Evolutionary conservation across 2,888 invertebrate genomes (phyloP), one percentile per base, ranked within the genome.

Genomic region (Dyspetes luteomarginatus): DNA sequence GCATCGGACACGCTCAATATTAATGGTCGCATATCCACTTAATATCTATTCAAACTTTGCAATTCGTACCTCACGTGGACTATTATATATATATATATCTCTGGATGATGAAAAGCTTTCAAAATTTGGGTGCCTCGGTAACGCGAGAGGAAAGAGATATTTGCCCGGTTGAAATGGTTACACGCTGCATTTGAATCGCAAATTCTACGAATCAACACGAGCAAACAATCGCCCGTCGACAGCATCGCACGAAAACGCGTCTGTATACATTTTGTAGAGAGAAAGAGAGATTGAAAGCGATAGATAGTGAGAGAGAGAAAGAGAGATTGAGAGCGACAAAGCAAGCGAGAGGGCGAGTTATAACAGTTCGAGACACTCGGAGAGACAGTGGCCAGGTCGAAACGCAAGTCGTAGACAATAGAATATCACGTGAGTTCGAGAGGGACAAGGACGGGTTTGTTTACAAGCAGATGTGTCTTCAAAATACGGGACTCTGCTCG

Each of bases 171-270:
- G 48, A 48, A 19, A 48, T 48, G 48, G 17, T 48, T 48, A 15
- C 48, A 48, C 28, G 24, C 12, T 64, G 64, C 17, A 64, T 74
- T 65, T 65, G 64, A 74, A 74, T 74, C 45, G 56, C 73, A 74
- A 65, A 74, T 74, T 65, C 73, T 52, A 45, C 73, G 56, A 74
- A 65, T 74, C 55, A 74, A 74, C 36, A 7, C 73, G 56, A 45
- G 73, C 73, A 74, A 65, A 74, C 73, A 74, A 64, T 56, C 56
- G 73, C 15, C 48, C 24, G 1, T 3, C n/a, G 3, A 9, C n/a
- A 7, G 3, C 12, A 7, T n/a, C n/a, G 0, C 17, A 2, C 17
- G 48, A 48, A 48, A 48, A 17, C 48, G 48, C 48, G 17, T 48
- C 5, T 17, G 17, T 48, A 48, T 19, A 48, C 48, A 48, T 19